Conservation (phyloP, 2,797 vertebrate species). For the Eleutherodactylus coqui region DNA sequence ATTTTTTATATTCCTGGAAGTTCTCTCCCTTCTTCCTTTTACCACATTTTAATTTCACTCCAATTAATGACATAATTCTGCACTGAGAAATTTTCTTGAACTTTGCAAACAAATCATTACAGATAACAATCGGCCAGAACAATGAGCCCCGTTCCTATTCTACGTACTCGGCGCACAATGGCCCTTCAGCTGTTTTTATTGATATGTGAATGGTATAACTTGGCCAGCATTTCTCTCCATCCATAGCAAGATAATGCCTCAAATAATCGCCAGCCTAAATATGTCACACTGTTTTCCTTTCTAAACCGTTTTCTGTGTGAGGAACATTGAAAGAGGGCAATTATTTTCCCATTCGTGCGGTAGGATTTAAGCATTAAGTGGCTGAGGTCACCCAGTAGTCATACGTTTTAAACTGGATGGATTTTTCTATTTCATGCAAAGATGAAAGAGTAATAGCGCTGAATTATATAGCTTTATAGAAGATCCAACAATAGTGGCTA, state of each 20-base stretch:
- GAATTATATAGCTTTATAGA: conserved; percentile 57
- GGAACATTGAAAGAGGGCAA: conserved; percentile 48
- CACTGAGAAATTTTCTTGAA: conserved; percentile 12
- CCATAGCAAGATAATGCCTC: conserved; percentile 31
- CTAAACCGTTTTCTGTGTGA: conserved; percentile 7
- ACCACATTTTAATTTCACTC: background rate
- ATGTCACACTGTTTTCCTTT: conserved; percentile 45
- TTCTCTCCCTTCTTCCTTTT: background rate
- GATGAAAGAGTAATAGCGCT: conserved; percentile 58
- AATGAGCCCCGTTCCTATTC: background rate
- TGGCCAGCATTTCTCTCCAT: conserved; percentile 33
- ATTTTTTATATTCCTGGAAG: background rate
- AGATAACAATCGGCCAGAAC: conserved; percentile 14
- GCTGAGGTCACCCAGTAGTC: conserved; percentile 48
- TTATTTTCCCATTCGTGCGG: conserved; percentile 59
- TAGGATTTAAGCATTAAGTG: conserved; percentile 57
- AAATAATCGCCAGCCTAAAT: conserved; percentile 44
- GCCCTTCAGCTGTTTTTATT: conserved; percentile 25
- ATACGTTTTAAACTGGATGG: conserved; percentile 27
- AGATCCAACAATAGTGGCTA: conserved; percentile 58
- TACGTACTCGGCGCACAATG: conserved; percentile 18
- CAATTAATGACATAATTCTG: conserved; percentile 18
- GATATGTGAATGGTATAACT: conserved; percentile 24
- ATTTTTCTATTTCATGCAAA: conserved; percentile 55
- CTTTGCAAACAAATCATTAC: conserved; percentile 5